These are phyloP conservation scores for Craterocephalus amniculus DNA, from an alignment of 2,797 vertebrate genomes.

Conservation along the genomic window DNA sequence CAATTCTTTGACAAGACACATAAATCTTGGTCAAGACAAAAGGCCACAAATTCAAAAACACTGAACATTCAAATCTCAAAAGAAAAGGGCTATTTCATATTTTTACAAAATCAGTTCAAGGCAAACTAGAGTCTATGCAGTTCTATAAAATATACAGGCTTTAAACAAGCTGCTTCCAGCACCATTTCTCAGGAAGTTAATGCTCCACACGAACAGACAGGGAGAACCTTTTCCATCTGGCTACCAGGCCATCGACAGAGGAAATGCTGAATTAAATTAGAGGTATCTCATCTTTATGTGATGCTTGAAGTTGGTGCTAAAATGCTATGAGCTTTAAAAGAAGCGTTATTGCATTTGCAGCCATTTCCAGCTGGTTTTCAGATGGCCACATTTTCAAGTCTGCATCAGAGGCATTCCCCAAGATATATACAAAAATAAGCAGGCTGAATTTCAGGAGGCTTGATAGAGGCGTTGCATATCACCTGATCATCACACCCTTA, in stretches of 20 bases:
- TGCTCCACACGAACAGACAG: neutral
- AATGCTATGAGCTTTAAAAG: slow-evolving; percentile 12
- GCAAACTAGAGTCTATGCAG: slow-evolving; percentile 5
- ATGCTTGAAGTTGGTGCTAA: slow-evolving; percentile 1
- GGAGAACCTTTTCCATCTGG: neutral
- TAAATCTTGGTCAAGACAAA: slow-evolving; percentile 23
- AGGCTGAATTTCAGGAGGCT: neutral
- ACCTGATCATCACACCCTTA: neutral
- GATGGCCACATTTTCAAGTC: slow-evolving; percentile 7
- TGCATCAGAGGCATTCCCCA: slow-evolving; percentile 3
- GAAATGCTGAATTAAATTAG: neutral
- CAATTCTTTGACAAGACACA: slow-evolving; percentile 12
- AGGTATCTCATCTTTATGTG: neutral
- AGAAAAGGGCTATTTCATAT: slow-evolving; percentile 10
- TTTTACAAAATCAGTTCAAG: slow-evolving; percentile 28
- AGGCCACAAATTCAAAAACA: slow-evolving; percentile 56
- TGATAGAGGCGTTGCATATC: neutral
- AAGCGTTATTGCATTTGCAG: neutral
- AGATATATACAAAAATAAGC: neutral
- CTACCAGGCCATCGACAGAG: neutral
- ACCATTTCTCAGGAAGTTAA: slow-evolving; percentile 1
- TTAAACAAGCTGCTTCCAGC: neutral
- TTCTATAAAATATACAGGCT: slow-evolving; percentile 43
- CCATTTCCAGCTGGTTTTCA: neutral
- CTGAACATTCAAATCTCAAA: slow-evolving; percentile 15